These are phyloP conservation scores for Enteromius paludinosus DNA, from an alignment of 2,797 vertebrate species.

Conservation along the genomic window DNA sequence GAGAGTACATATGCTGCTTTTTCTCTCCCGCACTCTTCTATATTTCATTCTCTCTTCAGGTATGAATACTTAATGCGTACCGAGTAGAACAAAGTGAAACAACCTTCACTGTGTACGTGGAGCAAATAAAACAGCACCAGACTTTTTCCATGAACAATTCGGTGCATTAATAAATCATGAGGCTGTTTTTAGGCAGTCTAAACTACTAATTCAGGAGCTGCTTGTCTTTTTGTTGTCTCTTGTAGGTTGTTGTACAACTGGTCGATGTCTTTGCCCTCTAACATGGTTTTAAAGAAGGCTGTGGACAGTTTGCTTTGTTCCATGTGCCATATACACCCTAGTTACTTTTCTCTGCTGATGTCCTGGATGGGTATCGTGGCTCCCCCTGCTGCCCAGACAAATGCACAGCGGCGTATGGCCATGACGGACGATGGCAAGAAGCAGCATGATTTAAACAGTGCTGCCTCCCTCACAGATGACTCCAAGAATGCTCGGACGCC, in stretches of 20 bases:
- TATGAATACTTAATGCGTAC: slow-evolving; percentile 42
- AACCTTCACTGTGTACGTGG: not conserved
- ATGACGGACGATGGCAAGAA: slow-evolving; percentile 99
- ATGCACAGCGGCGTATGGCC: slow-evolving; percentile 84
- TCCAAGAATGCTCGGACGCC: slow-evolving; percentile 93
- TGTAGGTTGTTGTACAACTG: slow-evolving; percentile 92
- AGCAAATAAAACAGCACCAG: not conserved
- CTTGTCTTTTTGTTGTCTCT: slow-evolving; percentile 1
- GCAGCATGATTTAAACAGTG: slow-evolving; percentile 84
- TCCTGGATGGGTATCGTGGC: slow-evolving; percentile 96
- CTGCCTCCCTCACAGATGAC: slow-evolving; percentile 87
- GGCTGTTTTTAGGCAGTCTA: not conserved
- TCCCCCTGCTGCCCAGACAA: slow-evolving; percentile 82
- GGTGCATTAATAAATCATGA: slow-evolving; percentile 10
- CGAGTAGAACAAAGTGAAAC: slow-evolving; percentile 11
- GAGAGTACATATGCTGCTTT: not conserved
- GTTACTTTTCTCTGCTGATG: slow-evolving; percentile 97
- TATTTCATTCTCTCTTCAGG: slow-evolving; percentile 24
- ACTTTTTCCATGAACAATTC: not conserved
- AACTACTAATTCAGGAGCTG: not conserved
- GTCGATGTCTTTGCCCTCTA: slow-evolving; percentile 97
- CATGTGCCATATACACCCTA: slow-evolving; percentile 98
- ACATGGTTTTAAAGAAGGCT: slow-evolving; percentile 96
- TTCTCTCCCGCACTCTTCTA: not conserved
- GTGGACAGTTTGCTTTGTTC: slow-evolving; percentile 98